Evolutionary conservation across 2,113 vertebrate genomes (phyloP).

Genomic region (Camelus dromedarius): DNA sequence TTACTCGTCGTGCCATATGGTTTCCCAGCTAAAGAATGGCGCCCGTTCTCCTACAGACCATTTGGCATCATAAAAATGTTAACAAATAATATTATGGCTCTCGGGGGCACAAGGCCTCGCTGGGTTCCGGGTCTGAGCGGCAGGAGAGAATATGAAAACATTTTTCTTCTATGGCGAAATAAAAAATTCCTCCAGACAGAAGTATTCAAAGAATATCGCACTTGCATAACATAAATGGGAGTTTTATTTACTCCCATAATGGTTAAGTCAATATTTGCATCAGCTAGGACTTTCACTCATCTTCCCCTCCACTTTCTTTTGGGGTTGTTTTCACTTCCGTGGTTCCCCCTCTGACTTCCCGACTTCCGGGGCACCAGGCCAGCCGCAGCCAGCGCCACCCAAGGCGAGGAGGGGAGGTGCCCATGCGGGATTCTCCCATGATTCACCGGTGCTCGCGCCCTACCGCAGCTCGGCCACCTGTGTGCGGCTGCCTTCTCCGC

Average conservation of each 20-base stretch:
- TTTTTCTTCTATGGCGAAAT: slow-evolving; percentile 89
- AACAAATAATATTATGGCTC: slow-evolving; percentile 93
- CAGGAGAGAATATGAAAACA: slow-evolving; percentile 90
- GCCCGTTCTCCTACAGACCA: slow-evolving; percentile 90
- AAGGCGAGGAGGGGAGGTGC: not conserved
- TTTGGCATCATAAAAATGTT: slow-evolving; percentile 94
- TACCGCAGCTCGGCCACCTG: rapidly evolving
- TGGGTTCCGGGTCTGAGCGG: slow-evolving; percentile 87
- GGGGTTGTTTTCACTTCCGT: not conserved
- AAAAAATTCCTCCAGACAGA: slow-evolving; percentile 89
- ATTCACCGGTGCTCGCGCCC: not conserved
- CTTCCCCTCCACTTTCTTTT: slow-evolving; percentile 55
- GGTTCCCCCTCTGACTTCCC: not conserved
- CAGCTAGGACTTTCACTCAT: slow-evolving; percentile 76
- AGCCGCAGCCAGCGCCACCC: rapidly evolving
- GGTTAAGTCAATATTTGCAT: slow-evolving; percentile 86
- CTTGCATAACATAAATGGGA: slow-evolving; percentile 82
- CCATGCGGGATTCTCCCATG: not conserved
- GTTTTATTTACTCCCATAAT: slow-evolving; percentile 84
- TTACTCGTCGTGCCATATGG: slow-evolving; percentile 92
- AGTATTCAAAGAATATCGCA: slow-evolving; percentile 83
- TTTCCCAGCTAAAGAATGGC: slow-evolving; percentile 92
- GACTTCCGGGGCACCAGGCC: rapidly evolving
- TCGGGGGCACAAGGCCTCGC: slow-evolving; percentile 90
- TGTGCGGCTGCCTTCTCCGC: not conserved